Conservation (phyloP, 2,113 vertebrate species). For the Corapipo altera region DNA sequence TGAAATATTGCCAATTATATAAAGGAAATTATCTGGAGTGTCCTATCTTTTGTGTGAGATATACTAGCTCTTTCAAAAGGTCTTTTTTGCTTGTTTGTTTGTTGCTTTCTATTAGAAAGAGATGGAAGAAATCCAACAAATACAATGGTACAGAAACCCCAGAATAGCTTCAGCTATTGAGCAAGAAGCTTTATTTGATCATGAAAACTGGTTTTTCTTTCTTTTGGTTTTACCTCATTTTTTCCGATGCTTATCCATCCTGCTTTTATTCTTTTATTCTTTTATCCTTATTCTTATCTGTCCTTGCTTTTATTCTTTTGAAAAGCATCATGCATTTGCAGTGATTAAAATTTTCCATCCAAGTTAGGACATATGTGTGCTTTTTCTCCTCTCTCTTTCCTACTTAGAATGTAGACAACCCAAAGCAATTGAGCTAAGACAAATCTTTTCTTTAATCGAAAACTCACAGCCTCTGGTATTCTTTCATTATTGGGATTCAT, state of each 20-base stretch:
- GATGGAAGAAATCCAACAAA: not conserved
- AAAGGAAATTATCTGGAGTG: not conserved
- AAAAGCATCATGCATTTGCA: not conserved
- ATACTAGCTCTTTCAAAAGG: not conserved
- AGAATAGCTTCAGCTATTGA: not conserved
- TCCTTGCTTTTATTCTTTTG: not conserved
- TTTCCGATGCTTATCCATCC: not conserved
- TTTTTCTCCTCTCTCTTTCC: not conserved
- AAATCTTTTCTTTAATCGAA: conserved; percentile 70
- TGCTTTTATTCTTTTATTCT: not conserved
- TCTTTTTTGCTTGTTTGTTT: not conserved
- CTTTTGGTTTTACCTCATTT: not conserved
- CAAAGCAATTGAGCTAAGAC: conserved; percentile 59
- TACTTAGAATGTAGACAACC: conserved; percentile 41
- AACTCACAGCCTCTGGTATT: conserved; percentile 65
- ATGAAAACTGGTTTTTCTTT: not conserved
- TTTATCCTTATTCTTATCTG: not conserved
- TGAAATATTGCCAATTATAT: not conserved
- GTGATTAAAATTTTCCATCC: not conserved
- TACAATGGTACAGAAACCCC: not conserved
- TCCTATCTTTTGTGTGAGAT: not conserved
- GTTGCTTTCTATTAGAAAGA: not conserved
- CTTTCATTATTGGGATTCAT: conserved; percentile 72
- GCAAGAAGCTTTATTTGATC: not conserved
- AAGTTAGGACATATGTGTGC: not conserved